These are phyloP conservation scores for Raphicerus campestris DNA, from an alignment of 2,113 vertebrate genomes.

Conservation along the genomic window DNA sequence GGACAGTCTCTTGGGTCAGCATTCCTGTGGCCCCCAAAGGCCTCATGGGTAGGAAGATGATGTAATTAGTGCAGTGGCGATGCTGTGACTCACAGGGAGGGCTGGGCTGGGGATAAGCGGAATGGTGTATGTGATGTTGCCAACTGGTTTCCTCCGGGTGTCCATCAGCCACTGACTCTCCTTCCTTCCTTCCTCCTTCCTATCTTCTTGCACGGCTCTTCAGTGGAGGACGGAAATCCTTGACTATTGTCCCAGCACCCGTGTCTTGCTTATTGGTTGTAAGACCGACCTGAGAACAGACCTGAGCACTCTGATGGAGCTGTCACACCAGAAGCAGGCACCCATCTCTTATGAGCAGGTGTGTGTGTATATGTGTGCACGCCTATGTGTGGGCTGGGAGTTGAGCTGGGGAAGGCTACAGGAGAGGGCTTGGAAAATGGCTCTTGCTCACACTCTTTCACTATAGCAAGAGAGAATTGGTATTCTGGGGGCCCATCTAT, in stretches of 20 bases:
- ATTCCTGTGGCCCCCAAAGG: not conserved
- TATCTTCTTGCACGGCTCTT: not conserved
- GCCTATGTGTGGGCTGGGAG: not conserved
- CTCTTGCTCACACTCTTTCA: not conserved
- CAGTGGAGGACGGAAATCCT: conserved; percentile 96
- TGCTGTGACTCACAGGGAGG: conserved; percentile 47
- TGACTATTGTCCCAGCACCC: conserved; percentile 93
- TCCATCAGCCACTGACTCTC: not conserved
- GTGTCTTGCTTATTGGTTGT: conserved; percentile 92
- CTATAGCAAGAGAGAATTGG: not conserved
- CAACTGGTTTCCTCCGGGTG: not conserved
- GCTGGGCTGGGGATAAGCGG: not conserved
- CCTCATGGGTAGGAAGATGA: conserved; percentile 36
- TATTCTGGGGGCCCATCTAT: not conserved
- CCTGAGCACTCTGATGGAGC: conserved; percentile 95
- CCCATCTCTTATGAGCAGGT: conserved; percentile 96
- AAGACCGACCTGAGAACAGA: conserved; percentile 94
- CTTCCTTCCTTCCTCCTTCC: not conserved
- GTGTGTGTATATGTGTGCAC: not conserved
- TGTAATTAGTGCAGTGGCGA: conserved; percentile 25
- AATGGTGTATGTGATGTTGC: not conserved
- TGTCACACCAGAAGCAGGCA: conserved; percentile 92
- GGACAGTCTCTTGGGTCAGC: not conserved
- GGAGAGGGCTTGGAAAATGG: not conserved
- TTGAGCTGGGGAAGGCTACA: not conserved